Conservation (phyloP, 2,113 vertebrate species). For the Pachyramphus minor region DNA sequence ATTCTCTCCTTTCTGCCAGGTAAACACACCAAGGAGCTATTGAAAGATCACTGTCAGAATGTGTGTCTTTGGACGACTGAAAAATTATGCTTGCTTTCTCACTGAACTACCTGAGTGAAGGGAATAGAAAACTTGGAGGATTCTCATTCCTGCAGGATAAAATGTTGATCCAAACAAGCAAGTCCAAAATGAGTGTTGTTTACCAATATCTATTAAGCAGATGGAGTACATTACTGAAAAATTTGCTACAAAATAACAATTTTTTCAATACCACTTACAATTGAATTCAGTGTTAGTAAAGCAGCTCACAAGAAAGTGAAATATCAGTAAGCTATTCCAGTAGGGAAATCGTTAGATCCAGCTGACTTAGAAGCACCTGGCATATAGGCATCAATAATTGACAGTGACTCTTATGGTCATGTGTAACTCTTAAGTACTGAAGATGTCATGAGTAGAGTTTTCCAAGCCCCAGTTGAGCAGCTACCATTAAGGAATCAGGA, state of each 20-base stretch:
- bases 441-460: neutral
- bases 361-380: neutral
- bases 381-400: fast-evolving
- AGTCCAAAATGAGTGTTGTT: neutral
- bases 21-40: neutral
- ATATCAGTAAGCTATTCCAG: neutral
- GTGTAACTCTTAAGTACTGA: neutral
- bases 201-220: neutral
- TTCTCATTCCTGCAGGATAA: neutral
- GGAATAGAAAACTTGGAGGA: neutral
- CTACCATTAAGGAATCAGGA: neutral
- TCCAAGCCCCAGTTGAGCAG: fast-evolving
- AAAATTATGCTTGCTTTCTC: neutral
- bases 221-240: neutral
- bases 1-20: neutral
- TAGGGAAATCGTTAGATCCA: neutral
- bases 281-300: neutral
- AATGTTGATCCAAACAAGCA: neutral
- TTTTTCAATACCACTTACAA: neutral
- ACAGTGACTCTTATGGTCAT: neutral
- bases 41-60: neutral
- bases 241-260: neutral
- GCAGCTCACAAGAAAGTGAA: neutral
- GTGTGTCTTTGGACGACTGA: neutral
- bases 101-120: neutral